A percentile compares a stretch with the other conserved stretches of the same genome.
phyloP scores from a whole-genome alignment of 1,140 invertebrate species.

The Micrasema longulum region DNA sequence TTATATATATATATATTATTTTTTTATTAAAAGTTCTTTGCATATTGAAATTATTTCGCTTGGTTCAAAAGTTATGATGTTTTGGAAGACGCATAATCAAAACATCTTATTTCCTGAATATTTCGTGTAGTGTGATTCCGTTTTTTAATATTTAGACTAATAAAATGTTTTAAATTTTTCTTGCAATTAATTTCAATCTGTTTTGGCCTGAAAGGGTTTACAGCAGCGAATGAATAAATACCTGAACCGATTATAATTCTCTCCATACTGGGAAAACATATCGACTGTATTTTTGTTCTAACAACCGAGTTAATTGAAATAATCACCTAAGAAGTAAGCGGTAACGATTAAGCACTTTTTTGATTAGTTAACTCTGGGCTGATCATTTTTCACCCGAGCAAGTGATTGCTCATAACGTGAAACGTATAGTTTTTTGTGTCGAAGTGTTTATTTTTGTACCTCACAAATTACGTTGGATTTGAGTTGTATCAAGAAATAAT shows the following conservation, averaged over 20 bases:
- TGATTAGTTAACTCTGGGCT: slow-evolving; percentile 11
- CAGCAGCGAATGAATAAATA: background rate
- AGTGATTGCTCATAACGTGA: slow-evolving; percentile 6
- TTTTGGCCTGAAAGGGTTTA: background rate
- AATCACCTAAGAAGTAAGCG: slow-evolving; percentile 46
- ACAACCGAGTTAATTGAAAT: slow-evolving; percentile 49
- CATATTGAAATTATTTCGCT: too few species aligned
- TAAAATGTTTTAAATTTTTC: too few species aligned
- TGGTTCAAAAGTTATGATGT: too few species aligned
- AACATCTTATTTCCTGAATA: too few species aligned
- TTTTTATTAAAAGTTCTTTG: too few species aligned
- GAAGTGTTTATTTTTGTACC: slow-evolving; percentile 2
- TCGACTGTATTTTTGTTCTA: slow-evolving; percentile 26
- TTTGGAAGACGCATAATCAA: too few species aligned
- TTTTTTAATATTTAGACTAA: too few species aligned
- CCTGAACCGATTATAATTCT: slow-evolving; percentile 16
- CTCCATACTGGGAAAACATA: slow-evolving; percentile 1
- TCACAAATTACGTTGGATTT: background rate
- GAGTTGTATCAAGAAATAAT: slow-evolving; percentile 10
- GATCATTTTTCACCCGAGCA: slow-evolving; percentile 48
- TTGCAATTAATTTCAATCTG: slow-evolving; percentile 28
- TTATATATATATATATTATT: too few species aligned
- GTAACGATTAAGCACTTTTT: slow-evolving; percentile 49
- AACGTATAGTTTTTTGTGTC: background rate
- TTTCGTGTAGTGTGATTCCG: too few species aligned